Evolutionary conservation across 2,888 invertebrate genomes (phyloP), one percentile per base, ranked within the genome.

Genomic region (Agrypnus murinus): DNA sequence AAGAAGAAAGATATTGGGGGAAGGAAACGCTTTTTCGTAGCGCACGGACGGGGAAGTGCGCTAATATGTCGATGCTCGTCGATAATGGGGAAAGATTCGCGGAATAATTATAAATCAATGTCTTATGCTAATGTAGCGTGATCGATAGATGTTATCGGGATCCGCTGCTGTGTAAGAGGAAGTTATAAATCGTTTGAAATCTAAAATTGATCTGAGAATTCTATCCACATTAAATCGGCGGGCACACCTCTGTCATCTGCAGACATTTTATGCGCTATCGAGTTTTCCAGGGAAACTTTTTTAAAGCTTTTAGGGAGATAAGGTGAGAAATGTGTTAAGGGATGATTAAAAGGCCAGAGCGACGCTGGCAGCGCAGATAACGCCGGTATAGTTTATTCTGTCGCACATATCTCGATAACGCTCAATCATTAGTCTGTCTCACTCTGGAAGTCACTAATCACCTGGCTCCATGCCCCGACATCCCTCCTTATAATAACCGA

Each of bases 101-200:
- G 69, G 81, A 79, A 82, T 85, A 84, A 85, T 85, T 85, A 85
- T 85, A 85, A 85, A 85, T 85, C 85, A 85, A 85, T 85, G 84
- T 85, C 84, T 83, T 84, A 84, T 84, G 84, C 81, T 85, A 85
- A 84, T 84, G 84, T 82, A 80, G 78, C 82, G 82, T 84, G 85
- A 85, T 85, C 85, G 84, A 84, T 84, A 84, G 85, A 85, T 85
- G 76, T 72, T 83, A 84, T 84, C 83, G 76, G 53, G 64, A 63
- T 78, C 77, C 79, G 81, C 80, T 77, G 79, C 79, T 80, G 80
- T 83, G 80, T 81, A 81, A 81, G 81, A 84, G 85, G 85, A 85
- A 85, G 85, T 85, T 85, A 85, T 85, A 85, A 85, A 85, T 85
- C 85, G 83, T 83, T 80, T 79, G 80, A 78, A 85, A 85, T 85